Evolutionary conservation across 2,113 vertebrate genomes (phyloP), one percentile per base, ranked within the genome.

Genomic region (Muntiacus muntjak): DNA sequence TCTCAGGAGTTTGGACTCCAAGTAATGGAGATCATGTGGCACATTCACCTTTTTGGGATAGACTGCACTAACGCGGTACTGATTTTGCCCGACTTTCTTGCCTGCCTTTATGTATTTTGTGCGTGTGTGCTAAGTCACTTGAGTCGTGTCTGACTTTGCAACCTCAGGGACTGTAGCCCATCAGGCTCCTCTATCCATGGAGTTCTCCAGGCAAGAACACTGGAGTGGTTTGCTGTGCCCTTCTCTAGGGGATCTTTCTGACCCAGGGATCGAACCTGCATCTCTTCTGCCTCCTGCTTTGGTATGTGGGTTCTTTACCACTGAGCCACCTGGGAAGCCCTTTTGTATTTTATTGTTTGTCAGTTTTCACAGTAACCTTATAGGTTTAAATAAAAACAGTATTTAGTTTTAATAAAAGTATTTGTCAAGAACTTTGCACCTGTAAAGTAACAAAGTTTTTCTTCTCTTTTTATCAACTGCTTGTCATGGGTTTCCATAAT

Each of bases 391-490:
- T 40, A 74, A 36, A 74, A 87, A 85, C 71, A 14, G 85, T 89
- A 78, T 50, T 96, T 91, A 78, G 13, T 93, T 97, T 97, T 62
- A 96, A 67, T 95, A 95, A 95, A 96, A 95, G 94, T 93, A 54
- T n/a, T 21, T 82, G 14, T 50, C 17, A 71, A 91, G 33, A 62
- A 50, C 36, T 94, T 87, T 87, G 30, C 3, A 55, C 45, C 11
- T 90, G 14, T 93, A 90, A 79, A 84, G 23, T 88, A 74, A 36
- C 43, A 74, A 54, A 57, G 33, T 62, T 79, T 67, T 52, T 28
- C 47, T 28, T 79, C 57, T 6, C 25, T 60, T 91, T 91, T 10
- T 19, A 11, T 74, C 43, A 90, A 82, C 40, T 82, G 40, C 55
- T 87, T 87, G 47, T 87, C 71, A 93, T 83, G 57, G 7, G 60